Evolutionary conservation across 2,797 vertebrate species (phyloP), one percentile per base, ranked within the genome.

Genomic region (Enteromius viviparus): DNA sequence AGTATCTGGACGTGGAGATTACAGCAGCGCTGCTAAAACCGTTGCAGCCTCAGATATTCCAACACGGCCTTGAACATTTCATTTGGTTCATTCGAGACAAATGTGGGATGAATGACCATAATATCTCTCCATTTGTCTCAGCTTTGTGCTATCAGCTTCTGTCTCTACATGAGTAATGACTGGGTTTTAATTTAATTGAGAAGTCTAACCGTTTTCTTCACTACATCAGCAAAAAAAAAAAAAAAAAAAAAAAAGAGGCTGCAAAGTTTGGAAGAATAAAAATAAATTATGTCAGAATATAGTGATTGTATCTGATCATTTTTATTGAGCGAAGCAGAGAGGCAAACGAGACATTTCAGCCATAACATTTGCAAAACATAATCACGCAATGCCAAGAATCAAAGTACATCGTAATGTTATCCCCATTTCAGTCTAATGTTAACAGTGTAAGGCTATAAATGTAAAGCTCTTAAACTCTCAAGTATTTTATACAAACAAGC

Each of bases 61-160:
- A n/a, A 26, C 53, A 40, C 34, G 23, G 55, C n/a, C 74, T 60
- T 10, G 6, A 23, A 76, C 21, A 42, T 62, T 76, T 76, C 26
- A 77, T 64, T 47, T 45, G n/a, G 14, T 29, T 60, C 10, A 17
- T 77, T 40, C 9, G 1, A 45, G 34, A 15, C 21, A 42, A n/a
- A 65, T 65, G 14, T 68, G 4, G 21, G 10, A 70, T 12, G n/a
- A 34, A 74, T 74, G 17, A 51, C 29, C 26, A 7, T 47, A 9
- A 47, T 70, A 70, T 70, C 47, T 7, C 17, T 53, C 70, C 26
- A 9, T 60, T 45, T 76, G 74, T 74, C 71, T 53, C 71, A n/a
- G 71, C 26, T 74, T 53, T 32, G 14, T 64, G 14, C 26, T 29
- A 62, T 62, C 60, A 62, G 1, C 29, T 37, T 9, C 4, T 17